phyloP scores from a whole-genome alignment of 2,888 invertebrate species.

The Hofmannophila pseudospretella region DNA sequence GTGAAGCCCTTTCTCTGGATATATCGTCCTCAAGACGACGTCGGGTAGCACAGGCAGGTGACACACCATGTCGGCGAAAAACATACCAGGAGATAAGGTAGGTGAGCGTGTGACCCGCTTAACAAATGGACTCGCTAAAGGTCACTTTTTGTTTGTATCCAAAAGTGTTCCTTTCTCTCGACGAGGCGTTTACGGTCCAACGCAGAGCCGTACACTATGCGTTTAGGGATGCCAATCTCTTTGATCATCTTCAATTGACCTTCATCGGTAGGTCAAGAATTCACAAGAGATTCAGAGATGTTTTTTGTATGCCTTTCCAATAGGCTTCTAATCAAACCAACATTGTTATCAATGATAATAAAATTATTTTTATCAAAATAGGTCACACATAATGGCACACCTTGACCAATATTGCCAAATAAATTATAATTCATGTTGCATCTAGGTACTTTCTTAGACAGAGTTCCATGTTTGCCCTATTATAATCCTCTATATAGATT shows the following conservation, averaged over 20 bases:
- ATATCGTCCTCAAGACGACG: slow-evolving; percentile 71
- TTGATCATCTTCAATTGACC: no score
- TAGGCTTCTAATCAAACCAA: no score
- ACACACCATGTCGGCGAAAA: slow-evolving; percentile 85
- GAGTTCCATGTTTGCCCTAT: no score
- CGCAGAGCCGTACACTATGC: background rate
- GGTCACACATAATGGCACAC: slow-evolving; percentile 1
- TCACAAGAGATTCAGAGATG: no score
- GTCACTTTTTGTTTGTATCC: slow-evolving; percentile 62
- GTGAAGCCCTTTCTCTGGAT: slow-evolving; percentile 75
- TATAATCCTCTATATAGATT: no score
- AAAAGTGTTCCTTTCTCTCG: slow-evolving; percentile 60
- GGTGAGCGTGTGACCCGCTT: slow-evolving; percentile 35
- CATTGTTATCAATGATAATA: background rate
- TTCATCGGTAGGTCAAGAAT: no score
- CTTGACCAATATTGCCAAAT: background rate
- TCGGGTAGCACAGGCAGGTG: slow-evolving; percentile 64
- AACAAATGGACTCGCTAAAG: slow-evolving; percentile 36
- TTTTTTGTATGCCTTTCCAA: no score
- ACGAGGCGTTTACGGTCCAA: slow-evolving; percentile 21
- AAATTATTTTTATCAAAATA: background rate
- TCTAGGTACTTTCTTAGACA: no score
- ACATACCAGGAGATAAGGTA: slow-evolving; percentile 91
- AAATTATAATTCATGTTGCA: no score
- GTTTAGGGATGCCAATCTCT: no score